Evolutionary conservation across 2,888 invertebrate species (phyloP).

Genomic region (Laspeyria flexula): DNA sequence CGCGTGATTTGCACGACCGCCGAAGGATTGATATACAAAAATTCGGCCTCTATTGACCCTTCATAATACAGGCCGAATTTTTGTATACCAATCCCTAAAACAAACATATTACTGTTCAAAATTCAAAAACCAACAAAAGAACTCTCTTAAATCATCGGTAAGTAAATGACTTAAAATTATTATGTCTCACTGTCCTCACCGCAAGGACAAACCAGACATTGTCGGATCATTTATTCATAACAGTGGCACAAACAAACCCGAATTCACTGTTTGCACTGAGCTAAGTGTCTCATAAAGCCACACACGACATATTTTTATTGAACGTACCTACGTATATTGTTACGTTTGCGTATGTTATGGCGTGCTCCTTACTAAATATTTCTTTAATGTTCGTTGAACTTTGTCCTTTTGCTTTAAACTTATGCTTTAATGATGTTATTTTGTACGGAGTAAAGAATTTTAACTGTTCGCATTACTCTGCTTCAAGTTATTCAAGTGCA

Average conservation of each 20-base stretch:
- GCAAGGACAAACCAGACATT: conserved; percentile 25
- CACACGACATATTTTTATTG: conserved; percentile 35
- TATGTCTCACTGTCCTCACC: conserved; percentile 12
- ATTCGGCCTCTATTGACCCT: too few relatives aligned
- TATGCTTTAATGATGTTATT: neutral
- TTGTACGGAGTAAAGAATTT: neutral
- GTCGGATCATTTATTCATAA: conserved; percentile 58
- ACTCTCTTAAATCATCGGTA: too few relatives aligned
- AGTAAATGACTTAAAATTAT: too few relatives aligned
- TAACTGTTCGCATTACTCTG: neutral
- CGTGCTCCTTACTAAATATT: conserved; percentile 18
- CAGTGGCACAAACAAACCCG: conserved; percentile 51
- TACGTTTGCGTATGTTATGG: conserved; percentile 12
- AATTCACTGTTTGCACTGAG: conserved; percentile 51
- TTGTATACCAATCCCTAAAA: too few relatives aligned
- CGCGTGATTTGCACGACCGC: too few relatives aligned
- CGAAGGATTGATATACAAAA: too few relatives aligned
- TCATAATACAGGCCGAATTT: too few relatives aligned
- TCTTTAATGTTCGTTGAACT: neutral
- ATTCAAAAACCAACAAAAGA: too few relatives aligned
- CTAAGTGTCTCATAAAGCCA: conserved; percentile 32
- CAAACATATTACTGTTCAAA: too few relatives aligned
- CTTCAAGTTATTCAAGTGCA: neutral
- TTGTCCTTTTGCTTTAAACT: neutral
- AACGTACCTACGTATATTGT: conserved; percentile 1